phyloP scores from a whole-genome alignment of 2,888 invertebrate species.

The Ametastegia equiseti region DNA sequence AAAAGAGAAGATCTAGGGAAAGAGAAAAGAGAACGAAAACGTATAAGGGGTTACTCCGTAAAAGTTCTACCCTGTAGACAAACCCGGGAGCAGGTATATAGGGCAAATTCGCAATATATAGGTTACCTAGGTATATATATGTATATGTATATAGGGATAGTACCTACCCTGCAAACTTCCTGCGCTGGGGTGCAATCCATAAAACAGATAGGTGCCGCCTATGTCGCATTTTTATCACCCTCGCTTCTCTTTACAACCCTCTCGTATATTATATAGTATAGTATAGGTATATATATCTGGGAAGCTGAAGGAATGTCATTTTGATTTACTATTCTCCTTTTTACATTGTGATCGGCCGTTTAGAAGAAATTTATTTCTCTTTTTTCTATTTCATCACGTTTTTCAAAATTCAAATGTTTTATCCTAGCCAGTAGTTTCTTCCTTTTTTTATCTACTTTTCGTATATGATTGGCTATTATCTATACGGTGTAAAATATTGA shows the following conservation, averaged over 20 bases:
- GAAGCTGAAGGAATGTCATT: too few species aligned
- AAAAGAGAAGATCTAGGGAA: not conserved
- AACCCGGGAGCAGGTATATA: constrained; percentile 13
- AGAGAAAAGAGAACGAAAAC: not conserved
- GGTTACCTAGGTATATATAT: not conserved
- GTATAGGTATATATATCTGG: too few species aligned
- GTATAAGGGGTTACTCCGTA: not conserved
- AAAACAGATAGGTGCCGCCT: constrained; percentile 15
- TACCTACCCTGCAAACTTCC: not conserved
- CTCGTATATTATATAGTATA: not conserved
- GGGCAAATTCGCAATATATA: constrained; percentile 26
- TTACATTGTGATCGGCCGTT: too few species aligned
- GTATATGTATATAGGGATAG: not conserved
- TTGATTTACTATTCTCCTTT: too few species aligned
- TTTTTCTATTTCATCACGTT: too few species aligned
- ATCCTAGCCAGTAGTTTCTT: too few species aligned
- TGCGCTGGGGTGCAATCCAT: constrained; percentile 7
- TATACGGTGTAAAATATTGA: too few species aligned
- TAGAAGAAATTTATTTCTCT: too few species aligned
- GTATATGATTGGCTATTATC: too few species aligned
- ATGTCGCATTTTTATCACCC: constrained; percentile 26
- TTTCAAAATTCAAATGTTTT: too few species aligned
- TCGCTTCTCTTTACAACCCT: not conserved
- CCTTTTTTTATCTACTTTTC: too few species aligned
- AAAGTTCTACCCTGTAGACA: constrained; percentile 24